A percentile compares a stretch with the other conserved stretches of the same genome.
Conservation (phyloP, 1,140 invertebrate species). For the Polypedilum vanderplanki region DNA sequence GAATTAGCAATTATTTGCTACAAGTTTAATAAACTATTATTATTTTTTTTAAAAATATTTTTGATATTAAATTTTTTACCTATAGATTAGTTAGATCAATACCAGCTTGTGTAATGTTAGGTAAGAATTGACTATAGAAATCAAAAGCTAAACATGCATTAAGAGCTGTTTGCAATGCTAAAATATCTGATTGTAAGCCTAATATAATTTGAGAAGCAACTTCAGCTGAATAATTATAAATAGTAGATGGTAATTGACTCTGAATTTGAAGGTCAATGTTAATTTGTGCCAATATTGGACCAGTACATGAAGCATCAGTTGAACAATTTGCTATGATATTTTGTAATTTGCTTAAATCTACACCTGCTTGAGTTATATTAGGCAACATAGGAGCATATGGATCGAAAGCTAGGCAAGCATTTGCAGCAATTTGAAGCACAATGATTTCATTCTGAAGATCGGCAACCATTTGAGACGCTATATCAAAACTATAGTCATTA, state of each 20-base stretch:
- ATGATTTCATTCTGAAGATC: too few relatives aligned
- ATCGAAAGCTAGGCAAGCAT: neutral
- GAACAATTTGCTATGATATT: neutral
- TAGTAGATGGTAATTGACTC: neutral
- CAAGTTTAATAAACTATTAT: too few relatives aligned
- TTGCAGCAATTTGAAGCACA: too few relatives aligned
- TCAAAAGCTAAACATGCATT: neutral
- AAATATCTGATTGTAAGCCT: neutral
- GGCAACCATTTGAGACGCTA: too few relatives aligned
- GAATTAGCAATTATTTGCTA: too few relatives aligned
- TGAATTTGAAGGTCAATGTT: neutral
- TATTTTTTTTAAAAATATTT: too few relatives aligned
- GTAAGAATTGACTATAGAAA: too few relatives aligned
- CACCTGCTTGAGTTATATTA: neutral
- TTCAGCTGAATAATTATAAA: neutral
- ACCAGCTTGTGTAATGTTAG: too few relatives aligned
- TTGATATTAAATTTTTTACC: too few relatives aligned
- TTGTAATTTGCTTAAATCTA: neutral
- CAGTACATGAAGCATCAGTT: neutral
- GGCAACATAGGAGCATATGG: neutral
- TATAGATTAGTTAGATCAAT: too few relatives aligned
- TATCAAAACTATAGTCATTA: too few relatives aligned
- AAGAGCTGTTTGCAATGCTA: neutral
- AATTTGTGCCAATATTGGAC: neutral
- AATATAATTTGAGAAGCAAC: neutral